Evolutionary conservation across 1,140 invertebrate genomes (phyloP).

Genomic region (Cotesia glomerata): DNA sequence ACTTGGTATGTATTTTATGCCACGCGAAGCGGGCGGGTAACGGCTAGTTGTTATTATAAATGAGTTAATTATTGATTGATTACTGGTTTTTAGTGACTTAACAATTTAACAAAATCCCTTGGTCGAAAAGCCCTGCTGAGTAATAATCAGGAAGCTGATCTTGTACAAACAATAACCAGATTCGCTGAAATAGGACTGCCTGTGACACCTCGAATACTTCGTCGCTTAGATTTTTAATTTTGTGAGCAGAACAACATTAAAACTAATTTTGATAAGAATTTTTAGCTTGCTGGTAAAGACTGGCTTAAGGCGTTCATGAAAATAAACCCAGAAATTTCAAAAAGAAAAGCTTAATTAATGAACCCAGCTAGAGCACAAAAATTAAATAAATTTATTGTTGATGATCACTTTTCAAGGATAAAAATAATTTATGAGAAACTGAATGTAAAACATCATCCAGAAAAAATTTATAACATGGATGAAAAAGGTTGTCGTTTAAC

Average conservation of each 20-base stretch:
- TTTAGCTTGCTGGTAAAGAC: neutral
- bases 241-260: constrained; percentile 43
- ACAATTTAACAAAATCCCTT: too few species aligned
- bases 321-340: constrained; percentile 35
- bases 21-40: too few species aligned
- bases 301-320: constrained; percentile 36
- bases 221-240: constrained; percentile 37
- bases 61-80: too few species aligned
- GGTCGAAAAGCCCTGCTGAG: too few species aligned
- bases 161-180: constrained; percentile 34
- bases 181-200: constrained; percentile 41
- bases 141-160: too few species aligned
- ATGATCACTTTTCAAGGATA: constrained; percentile 47
- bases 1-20: too few species aligned
- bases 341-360: constrained; percentile 46
- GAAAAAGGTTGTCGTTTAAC: constrained; percentile 55
- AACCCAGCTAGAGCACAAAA: constrained; percentile 49
- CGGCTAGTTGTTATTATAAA: too few species aligned
- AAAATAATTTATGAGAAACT: constrained; percentile 39
- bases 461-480: constrained; percentile 56
- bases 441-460: constrained; percentile 39
- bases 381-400: constrained; percentile 48
- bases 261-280: constrained; percentile 18
- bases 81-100: too few species aligned
- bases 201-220: constrained; percentile 39